Evolutionary conservation across 2,888 invertebrate species (phyloP).

Genomic region (Dorcus parallelipipedus): DNA sequence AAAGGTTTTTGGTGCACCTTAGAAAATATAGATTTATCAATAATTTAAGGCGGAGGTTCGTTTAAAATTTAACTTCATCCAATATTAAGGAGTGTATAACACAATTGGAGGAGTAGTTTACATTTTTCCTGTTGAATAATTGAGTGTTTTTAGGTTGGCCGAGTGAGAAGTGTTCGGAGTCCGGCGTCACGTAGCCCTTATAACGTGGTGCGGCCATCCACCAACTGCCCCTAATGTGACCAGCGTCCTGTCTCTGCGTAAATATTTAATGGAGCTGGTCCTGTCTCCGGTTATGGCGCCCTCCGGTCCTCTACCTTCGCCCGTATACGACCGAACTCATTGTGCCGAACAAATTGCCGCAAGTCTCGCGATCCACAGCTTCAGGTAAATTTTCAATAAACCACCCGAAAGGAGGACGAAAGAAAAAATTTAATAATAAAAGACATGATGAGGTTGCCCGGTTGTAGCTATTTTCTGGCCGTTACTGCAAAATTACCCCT

Average conservation of each 20-base stretch:
- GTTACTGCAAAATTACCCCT: slow-evolving; percentile 1
- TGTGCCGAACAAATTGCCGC: neutral
- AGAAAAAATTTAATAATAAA: neutral
- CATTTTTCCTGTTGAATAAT: slow-evolving; percentile 15
- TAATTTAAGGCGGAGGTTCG: neutral
- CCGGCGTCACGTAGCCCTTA: slow-evolving; percentile 13
- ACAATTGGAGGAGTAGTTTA: slow-evolving; percentile 15
- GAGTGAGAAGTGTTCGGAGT: slow-evolving; percentile 5
- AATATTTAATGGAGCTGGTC: slow-evolving; percentile 20
- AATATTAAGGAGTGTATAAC: slow-evolving; percentile 11
- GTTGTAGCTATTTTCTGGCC: slow-evolving; percentile 2
- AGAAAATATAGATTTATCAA: no score
- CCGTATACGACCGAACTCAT: neutral
- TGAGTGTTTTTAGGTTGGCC: slow-evolving; percentile 1
- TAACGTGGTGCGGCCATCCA: slow-evolving; percentile 9
- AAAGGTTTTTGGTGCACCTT: no score
- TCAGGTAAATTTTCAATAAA: neutral
- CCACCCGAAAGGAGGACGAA: neutral
- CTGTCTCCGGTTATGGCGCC: slow-evolving; percentile 23
- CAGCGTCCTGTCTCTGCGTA: slow-evolving; percentile 6
- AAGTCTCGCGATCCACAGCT: neutral
- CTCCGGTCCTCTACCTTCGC: slow-evolving; percentile 13
- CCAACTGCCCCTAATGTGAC: slow-evolving; percentile 15
- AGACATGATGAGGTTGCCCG: neutral
- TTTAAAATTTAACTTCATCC: neutral